Percentiles rank a stretch among this genome's conserved stretches.
Conservation (phyloP, 35 echinoderm and acorn worm species). For the Ophiothrix spiculata region DNA sequence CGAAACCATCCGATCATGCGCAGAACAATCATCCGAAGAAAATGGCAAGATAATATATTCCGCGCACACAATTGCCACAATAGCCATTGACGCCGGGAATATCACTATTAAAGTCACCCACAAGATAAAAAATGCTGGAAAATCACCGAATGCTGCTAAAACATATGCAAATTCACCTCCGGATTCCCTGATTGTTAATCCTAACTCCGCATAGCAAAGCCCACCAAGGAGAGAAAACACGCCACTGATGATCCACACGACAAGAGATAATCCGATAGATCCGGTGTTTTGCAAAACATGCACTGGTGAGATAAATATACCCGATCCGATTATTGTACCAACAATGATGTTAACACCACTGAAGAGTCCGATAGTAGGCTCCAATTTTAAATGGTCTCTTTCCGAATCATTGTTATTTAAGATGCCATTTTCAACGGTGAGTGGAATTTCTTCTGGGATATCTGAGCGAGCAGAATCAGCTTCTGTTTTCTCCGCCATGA, state of each 20-base stretch:
- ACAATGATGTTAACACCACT: conserved; percentile 15
- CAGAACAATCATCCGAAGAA: conserved; percentile 46
- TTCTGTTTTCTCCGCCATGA: too few relatives aligned
- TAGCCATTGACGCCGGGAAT: conserved; percentile 64
- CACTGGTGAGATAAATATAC: conserved; percentile 59
- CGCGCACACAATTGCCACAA: conserved; percentile 56
- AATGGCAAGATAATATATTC: conserved; percentile 73
- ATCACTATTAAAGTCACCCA: conserved; percentile 63
- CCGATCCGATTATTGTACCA: conserved; percentile 54
- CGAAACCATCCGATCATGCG: conserved; percentile 37
- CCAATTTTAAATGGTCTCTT: not conserved
- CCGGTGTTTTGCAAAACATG: conserved; percentile 44
- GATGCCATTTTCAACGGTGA: too few relatives aligned
- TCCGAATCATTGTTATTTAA: not conserved
- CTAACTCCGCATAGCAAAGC: conserved; percentile 62
- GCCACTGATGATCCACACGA: conserved; percentile 54
- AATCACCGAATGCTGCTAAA: conserved; percentile 32
- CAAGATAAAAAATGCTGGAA: conserved; percentile 51
- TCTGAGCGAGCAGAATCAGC: too few relatives aligned
- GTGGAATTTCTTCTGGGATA: too few relatives aligned
- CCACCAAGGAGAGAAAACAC: conserved; percentile 52
- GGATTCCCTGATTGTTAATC: conserved; percentile 54
- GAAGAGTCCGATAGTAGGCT: conserved; percentile 4
- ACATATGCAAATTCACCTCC: conserved; percentile 72
- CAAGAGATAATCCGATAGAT: conserved; percentile 51